Base-by-base conservation (phyloP, 37 sponge, comb jelly and placozoan species). In the Tethya wilhelma region DNA sequence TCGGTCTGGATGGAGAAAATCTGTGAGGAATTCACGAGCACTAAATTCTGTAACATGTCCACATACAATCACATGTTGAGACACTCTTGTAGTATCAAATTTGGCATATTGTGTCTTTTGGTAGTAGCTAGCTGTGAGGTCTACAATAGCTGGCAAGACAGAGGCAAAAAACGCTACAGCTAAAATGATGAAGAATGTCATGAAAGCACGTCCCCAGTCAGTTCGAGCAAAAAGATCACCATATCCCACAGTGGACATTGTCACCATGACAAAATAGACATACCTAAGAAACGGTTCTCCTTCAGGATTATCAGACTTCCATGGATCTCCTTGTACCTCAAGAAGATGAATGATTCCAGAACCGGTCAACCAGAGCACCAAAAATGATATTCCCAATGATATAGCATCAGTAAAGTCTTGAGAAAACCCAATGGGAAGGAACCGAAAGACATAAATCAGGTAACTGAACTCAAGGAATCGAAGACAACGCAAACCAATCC, bases 181-280 rank as follows among this genome's bases (percentile, higher is more conserved):
- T 8, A 36, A 62, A 8, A 94, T 67, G 63, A 94, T 94, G 59
- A 91, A 91, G 67, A 90, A 59, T 2, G 74, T 87, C 40, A 87
- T 73, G 56, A 91, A 91, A 8, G 72, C 67, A 22, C 89, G 80
- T 30, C 95, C 95, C 7, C 44, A 63, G 33, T 56, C 91, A 34
- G 89, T 90, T 7, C 7, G 28, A 2, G 91, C 77, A 37, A 59
- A 45, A 8, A 84, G 69, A 55, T 94, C 95, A 37, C 95, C 95
- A 87, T 94, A 94, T 12, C 95, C 95, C 0, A 94, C 95, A 0
- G 95, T 94, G 0, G 95, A 77, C 67, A 94, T 56, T 29, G 95
- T 94, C 0, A 91, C 84, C 81, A 94, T 90, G 22, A 78, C 64
- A 44, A 81, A 94, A 66, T 90, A 94, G 39, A 69, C 70, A 67